Base-by-base conservation (phyloP, 2,797 vertebrate genomes). In the Vultur gryphus region DNA sequence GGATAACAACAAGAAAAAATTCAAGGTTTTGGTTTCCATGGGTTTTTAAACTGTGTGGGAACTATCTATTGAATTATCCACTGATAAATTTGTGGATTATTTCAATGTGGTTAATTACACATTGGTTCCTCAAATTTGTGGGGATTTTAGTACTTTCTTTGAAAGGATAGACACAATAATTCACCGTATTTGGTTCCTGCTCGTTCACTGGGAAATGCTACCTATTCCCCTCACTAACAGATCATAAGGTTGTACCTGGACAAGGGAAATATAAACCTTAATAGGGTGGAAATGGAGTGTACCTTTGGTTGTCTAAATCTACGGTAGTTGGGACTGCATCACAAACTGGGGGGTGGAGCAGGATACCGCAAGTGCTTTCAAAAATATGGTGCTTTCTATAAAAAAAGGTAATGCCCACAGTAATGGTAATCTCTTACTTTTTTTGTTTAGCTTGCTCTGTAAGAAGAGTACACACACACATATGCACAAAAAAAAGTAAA, bases 271-370 rank as follows among this genome's bases (percentile, higher is more conserved):
- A 57, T 16, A 31, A 89, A 39, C 10, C 3, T 61, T 48, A 69
- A 39, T 5, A 35, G 4, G 12, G 6, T 55, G 4, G 13, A 93
- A 72, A 49, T 37, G 2, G 4, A 15, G 3, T 23, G 7, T 46
- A 46, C 13, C 6, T 70, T 69, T n/a, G 2, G 2, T 41, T 70
- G 28, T 46, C 8, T 35, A 84, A 81, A 82, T 62, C 16, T 58
- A 31, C 85, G 10, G 7, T 43, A 58, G 15, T 0, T 37, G 7
- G 2, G 7, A 21, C 12, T 57, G 8, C 3, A 2, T 49, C 13
- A 75, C 4, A 89, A 66, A 58, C 7, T 10, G 6, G 7, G 4
- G 2, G 5, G 10, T 26, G 19, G 12, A 77, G 5, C 6, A 4
- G 29, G 13, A 39, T 48, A 31, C 4, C 71, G 6, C n/a, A 51